A percentile compares a stretch with the other conserved stretches of the same genome.
phyloP scores from a whole-genome alignment of 2,113 vertebrate genomes.

The Mastomys coucha region DNA sequence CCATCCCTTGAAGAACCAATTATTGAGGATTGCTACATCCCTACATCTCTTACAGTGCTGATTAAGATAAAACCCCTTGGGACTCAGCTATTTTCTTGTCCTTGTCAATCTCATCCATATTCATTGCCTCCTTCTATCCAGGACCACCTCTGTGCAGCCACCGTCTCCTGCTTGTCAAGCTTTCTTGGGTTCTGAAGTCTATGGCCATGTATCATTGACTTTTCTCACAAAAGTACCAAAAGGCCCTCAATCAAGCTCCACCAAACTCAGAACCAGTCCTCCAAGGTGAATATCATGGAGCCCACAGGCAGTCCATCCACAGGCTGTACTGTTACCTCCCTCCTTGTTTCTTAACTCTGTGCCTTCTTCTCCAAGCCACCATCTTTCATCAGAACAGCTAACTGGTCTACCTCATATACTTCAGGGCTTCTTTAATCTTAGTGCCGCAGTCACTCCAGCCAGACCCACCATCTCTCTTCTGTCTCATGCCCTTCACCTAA shows the following conservation, averaged over 20 bases:
- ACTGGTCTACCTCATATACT: background rate
- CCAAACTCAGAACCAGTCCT: background rate
- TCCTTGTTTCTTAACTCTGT: background rate
- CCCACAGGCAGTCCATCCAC: background rate
- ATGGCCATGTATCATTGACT: background rate
- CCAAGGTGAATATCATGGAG: background rate
- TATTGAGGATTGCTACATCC: background rate
- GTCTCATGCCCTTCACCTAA: background rate
- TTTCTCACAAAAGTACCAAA: background rate
- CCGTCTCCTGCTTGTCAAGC: background rate
- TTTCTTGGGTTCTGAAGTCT: background rate
- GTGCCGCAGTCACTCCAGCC: too few species aligned
- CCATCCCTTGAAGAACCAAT: background rate
- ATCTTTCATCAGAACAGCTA: background rate
- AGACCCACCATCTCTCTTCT: too few species aligned
- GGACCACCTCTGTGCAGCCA: background rate
- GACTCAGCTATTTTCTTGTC: background rate
- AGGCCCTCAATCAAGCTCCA: background rate
- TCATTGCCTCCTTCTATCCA: background rate
- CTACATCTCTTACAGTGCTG: background rate
- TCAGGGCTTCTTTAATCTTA: background rate
- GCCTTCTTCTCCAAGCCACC: background rate
- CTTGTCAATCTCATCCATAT: background rate
- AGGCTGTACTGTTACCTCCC: background rate
- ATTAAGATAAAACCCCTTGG: background rate